phyloP scores from a whole-genome alignment of 2,113 vertebrate species.

The Galeopterus variegatus region DNA sequence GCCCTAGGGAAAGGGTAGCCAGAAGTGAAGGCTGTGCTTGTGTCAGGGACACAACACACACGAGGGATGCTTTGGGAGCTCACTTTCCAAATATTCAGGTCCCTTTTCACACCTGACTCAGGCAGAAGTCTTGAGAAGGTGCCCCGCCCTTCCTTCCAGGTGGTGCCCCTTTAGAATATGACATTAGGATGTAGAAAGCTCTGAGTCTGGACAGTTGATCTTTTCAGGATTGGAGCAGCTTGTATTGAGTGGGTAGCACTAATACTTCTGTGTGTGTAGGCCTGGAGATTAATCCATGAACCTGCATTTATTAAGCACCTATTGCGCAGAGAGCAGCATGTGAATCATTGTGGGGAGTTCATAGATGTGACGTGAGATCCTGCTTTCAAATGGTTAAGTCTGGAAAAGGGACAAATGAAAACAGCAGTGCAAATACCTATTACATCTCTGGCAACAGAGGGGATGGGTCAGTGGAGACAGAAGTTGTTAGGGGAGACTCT shows the following conservation, averaged over 20 bases:
- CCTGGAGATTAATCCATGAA: too few relatives aligned
- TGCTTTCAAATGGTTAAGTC: background rate
- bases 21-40: background rate
- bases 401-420: conserved; percentile 15
- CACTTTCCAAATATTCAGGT: accelerated
- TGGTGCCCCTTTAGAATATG: background rate
- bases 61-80: background rate
- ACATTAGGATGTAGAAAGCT: background rate
- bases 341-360: accelerated
- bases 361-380: accelerated
- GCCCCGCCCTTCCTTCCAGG: background rate
- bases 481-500: background rate
- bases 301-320: background rate
- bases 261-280: background rate
- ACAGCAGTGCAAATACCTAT: accelerated
- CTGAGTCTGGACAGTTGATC: too few relatives aligned
- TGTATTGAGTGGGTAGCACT: background rate
- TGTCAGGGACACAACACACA: background rate
- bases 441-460: background rate
- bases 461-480: background rate
- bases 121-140: background rate
- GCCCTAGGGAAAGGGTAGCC: background rate
- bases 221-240: background rate
- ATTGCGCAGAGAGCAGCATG: background rate
- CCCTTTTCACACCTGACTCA: background rate